phyloP scores from a whole-genome alignment of 2,888 invertebrate species.

The Ferdinandea cuprea region DNA sequence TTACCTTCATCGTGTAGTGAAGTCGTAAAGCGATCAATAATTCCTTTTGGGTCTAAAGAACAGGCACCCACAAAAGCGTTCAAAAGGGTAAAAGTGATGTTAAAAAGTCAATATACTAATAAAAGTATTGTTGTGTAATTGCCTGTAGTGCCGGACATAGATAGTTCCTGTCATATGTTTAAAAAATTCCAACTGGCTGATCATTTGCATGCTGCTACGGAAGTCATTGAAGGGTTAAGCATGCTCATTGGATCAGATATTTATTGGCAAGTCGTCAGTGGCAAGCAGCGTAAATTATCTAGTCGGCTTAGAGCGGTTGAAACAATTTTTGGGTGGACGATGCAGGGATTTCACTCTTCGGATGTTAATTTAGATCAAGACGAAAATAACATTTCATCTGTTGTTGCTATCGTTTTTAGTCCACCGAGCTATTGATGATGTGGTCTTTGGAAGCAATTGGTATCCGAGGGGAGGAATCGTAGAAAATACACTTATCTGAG shows the following conservation, averaged over 20 bases:
- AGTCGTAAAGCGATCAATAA: too few relatives aligned
- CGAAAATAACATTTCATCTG: not conserved
- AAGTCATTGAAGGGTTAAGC: conserved; percentile 4
- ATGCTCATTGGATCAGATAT: conserved; percentile 14
- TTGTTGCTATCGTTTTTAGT: not conserved
- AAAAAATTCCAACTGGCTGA: conserved; percentile 4
- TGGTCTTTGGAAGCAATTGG: conserved; percentile 18
- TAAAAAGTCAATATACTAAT: conserved; percentile 13
- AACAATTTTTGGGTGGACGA: conserved; percentile 19
- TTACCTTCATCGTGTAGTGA: too few relatives aligned
- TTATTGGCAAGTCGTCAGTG: conserved; percentile 9
- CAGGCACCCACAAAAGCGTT: not conserved
- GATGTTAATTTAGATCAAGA: not conserved
- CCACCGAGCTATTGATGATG: not conserved
- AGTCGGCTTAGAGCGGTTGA: conserved; percentile 9
- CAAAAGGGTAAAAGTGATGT: not conserved
- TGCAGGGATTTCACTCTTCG: conserved; percentile 11
- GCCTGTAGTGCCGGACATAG: conserved; percentile 1
- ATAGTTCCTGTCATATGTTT: not conserved
- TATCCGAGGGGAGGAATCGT: conserved; percentile 6
- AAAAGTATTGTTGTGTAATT: not conserved
- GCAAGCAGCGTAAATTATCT: not conserved
- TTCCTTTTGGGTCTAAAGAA: conserved; percentile 10
- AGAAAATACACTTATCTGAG: not conserved
- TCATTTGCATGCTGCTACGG: not conserved